Percentiles rank a stretch among this genome's conserved stretches.
These are phyloP conservation scores for Formicarius rufipectus DNA, from an alignment of 2,113 vertebrate genomes.

Conservation along the genomic window DNA sequence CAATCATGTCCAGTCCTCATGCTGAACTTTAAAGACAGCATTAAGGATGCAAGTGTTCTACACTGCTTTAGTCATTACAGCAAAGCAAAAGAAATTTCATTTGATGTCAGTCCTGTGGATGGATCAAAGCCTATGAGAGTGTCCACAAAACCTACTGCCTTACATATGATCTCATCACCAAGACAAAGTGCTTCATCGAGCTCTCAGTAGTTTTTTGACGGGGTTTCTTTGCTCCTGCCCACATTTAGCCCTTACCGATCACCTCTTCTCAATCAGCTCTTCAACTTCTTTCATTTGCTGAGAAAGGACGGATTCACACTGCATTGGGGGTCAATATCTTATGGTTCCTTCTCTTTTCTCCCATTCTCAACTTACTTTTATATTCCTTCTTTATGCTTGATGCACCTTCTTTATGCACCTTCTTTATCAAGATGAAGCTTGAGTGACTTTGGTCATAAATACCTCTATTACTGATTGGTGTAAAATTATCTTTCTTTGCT, in stretches of 20 bases:
- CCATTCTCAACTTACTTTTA: background rate
- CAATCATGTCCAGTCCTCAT: background rate
- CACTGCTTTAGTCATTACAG: background rate
- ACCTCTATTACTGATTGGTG: background rate
- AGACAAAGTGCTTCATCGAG: background rate
- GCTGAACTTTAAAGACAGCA: background rate
- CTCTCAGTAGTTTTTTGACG: background rate
- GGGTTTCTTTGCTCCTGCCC: background rate
- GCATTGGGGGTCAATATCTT: background rate
- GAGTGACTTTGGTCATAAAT: background rate
- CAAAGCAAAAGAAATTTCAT: background rate
- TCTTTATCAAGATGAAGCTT: background rate
- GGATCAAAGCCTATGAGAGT: background rate
- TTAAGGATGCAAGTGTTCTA: background rate
- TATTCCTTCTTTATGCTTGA: background rate
- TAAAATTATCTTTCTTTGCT: background rate
- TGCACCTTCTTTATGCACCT: too few relatives aligned
- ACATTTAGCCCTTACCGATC: background rate
- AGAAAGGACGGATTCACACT: background rate
- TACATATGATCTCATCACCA: background rate
- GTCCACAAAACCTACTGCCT: background rate
- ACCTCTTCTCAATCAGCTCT: background rate
- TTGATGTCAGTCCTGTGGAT: background rate
- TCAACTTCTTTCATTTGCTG: background rate
- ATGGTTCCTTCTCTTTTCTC: rapidly evolving